phyloP scores from a whole-genome alignment of 2,797 vertebrate species.

The Rhincodon typus region DNA sequence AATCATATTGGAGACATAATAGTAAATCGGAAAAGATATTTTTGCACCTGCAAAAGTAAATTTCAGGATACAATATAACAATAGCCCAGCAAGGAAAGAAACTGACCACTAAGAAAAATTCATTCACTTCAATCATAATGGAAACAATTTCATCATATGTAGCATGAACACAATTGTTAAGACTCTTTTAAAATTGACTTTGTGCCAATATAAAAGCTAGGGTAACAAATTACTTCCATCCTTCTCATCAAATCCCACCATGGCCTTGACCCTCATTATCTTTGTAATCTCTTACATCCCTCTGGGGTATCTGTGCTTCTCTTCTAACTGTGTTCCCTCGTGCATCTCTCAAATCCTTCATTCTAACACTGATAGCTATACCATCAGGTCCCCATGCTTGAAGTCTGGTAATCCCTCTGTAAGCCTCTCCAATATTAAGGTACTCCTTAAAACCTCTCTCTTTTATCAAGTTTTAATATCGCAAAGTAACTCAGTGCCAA shows the following conservation, averaged over 20 bases:
- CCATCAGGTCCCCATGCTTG: neutral
- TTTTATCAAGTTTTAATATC: neutral
- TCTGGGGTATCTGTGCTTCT: too few relatives aligned
- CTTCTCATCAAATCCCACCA: neutral
- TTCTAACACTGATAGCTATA: neutral
- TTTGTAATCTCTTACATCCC: neutral
- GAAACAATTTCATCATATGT: neutral
- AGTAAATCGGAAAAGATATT: constrained; percentile 2
- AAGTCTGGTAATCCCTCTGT: neutral
- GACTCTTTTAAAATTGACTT: neutral
- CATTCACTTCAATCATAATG: neutral
- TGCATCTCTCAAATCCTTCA: neutral
- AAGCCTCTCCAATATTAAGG: neutral
- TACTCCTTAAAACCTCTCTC: neutral
- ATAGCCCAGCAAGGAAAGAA: neutral
- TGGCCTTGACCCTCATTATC: neutral
- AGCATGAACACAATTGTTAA: neutral
- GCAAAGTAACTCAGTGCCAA: neutral
- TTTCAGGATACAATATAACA: neutral
- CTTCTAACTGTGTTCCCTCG: neutral
- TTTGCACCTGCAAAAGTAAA: neutral
- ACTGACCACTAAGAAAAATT: neutral
- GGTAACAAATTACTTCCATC: neutral
- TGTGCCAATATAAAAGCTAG: neutral
- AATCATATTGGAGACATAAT: neutral